phyloP scores from a whole-genome alignment of 2,888 invertebrate genomes.

The Bombylius major region DNA sequence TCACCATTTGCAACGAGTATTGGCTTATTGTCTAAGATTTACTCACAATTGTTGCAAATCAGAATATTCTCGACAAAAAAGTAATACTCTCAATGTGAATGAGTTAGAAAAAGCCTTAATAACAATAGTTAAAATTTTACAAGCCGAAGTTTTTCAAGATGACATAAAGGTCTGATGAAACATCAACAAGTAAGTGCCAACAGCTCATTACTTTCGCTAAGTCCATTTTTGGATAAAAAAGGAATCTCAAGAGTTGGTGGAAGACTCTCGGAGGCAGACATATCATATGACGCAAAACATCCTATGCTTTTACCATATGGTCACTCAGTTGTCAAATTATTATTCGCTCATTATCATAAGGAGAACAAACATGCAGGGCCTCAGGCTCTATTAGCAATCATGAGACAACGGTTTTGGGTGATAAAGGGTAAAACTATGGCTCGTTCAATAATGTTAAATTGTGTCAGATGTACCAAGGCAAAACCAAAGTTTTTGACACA shows the following conservation, averaged over 20 bases:
- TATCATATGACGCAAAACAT: conserved; percentile 15
- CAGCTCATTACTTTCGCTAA: not conserved
- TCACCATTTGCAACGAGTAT: too few relatives aligned
- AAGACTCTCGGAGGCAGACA: not conserved
- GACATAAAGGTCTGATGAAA: too few relatives aligned
- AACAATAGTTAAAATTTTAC: not conserved
- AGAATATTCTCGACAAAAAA: not conserved
- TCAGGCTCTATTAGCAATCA: conserved; percentile 6
- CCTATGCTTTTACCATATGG: conserved; percentile 17
- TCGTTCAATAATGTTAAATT: conserved; percentile 10
- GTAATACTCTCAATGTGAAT: not conserved
- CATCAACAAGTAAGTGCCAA: not conserved
- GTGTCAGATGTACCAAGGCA: conserved; percentile 11
- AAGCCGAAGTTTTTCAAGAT: not conserved
- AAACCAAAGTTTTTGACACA: conserved; percentile 12
- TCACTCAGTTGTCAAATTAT: conserved; percentile 5
- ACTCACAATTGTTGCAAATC: not conserved
- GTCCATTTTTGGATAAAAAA: conserved; percentile 8
- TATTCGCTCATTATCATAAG: conserved; percentile 1
- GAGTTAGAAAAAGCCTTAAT: not conserved
- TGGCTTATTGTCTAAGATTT: not conserved
- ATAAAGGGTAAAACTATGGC: conserved; percentile 14
- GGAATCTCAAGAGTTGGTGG: conserved; percentile 7
- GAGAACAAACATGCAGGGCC: conserved; percentile 5
- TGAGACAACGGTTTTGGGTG: conserved; percentile 17